Percentiles rank a stretch among this genome's conserved stretches.
Conservation (phyloP, 2,888 invertebrate genomes). For the Leptinotarsa rubiginosa region DNA sequence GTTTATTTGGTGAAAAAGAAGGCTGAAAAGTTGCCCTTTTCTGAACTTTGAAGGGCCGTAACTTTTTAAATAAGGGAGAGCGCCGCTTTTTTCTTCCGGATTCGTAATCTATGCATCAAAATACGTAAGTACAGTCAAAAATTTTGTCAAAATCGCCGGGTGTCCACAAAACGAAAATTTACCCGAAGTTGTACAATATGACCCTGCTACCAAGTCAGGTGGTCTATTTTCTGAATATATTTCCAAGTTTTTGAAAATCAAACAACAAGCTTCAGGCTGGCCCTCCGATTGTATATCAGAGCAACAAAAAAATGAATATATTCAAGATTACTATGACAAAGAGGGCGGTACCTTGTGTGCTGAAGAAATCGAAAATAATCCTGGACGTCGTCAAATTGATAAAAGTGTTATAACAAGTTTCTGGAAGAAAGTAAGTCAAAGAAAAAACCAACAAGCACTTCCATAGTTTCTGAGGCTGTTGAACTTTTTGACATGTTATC, state of each 20-base stretch:
- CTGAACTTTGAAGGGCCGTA: no score
- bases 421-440: conserved; percentile 40
- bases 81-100: no score
- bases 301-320: conserved; percentile 35
- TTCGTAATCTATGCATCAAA: no score
- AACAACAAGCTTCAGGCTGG: conserved; percentile 49
- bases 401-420: conserved; percentile 37
- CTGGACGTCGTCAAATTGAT: conserved; percentile 36
- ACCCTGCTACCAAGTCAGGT: conserved; percentile 12
- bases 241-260: conserved; percentile 50
- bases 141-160: no score
- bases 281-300: conserved; percentile 41
- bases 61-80: no score
- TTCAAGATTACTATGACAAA: conserved; percentile 33
- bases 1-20: no score
- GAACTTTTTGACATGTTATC: no score
- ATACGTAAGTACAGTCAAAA: no score
- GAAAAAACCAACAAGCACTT: conserved; percentile 40
- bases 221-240: conserved; percentile 55
- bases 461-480: background rate
- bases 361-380: conserved; percentile 34
- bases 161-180: no score
- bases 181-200: no score
- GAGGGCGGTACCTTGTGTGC: conserved; percentile 37
- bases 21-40: no score